Evolutionary conservation across 2,113 vertebrate species (phyloP), one percentile per base, ranked within the genome.

Genomic region (Ameiurus melas): DNA sequence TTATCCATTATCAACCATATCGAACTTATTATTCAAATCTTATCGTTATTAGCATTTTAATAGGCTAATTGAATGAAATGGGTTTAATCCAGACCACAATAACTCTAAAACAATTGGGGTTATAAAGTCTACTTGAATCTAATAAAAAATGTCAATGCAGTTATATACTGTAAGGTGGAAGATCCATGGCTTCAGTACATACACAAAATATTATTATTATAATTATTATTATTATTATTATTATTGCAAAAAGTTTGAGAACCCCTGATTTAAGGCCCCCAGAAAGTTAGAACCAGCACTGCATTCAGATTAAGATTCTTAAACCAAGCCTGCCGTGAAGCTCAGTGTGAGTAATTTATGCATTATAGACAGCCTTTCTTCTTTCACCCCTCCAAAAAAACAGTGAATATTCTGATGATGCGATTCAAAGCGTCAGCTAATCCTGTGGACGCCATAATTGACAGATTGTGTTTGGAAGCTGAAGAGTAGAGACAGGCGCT

Each of bases 391-490:
- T 33, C 33, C n/a, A 39, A 58, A 85, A 86, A 77, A 66, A 43
- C 75, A 86, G 85, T 66, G 62, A 79, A 33, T 68, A 66, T 80
- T 80, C 62, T 68, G 86, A 83, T 68, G 68, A 83, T 83, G 58
- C 58, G 53, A 83, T 75, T 87, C 79, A 83, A 83, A 73, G 85
- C 77, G 4, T 53, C 71, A 79, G 75, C 77, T 86, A 86, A 86
- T 86, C 85, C 84, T 64, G 43, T 14, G 85, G 85, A 82, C 55
- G 68, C 85, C 36, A 71, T 87, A 58, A 90, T 90, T 86, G 73
- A 64, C 75, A 58, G 71, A 83, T 83, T 86, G 33, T 86, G 83
- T 87, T 87, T 87, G 81, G 73, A 85, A 90, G 71, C 87, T 88
- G 87, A 85, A 39, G 58, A 86, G 78, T 27, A 60, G 70, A 89